Evolutionary conservation across 2,113 vertebrate genomes (phyloP).

Genomic region (Carettochelys insculpta): DNA sequence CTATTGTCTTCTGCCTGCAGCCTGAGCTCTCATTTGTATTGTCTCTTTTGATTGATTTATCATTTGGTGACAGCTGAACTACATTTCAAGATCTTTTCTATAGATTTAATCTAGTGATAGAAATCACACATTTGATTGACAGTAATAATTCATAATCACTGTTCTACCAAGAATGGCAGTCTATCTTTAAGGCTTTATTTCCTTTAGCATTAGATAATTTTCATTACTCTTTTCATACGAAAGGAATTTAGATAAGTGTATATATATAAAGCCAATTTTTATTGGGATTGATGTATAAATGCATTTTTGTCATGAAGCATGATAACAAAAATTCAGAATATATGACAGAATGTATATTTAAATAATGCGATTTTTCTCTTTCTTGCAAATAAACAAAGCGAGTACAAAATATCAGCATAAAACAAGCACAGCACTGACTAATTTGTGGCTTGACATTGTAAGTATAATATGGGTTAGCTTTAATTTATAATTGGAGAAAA

Average conservation of each 20-base stretch:
- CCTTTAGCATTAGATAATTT: background rate
- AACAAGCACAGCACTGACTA: background rate
- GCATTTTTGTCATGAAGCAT: background rate
- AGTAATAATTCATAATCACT: conserved; percentile 62
- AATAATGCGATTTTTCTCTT: background rate
- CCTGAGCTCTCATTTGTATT: conserved; percentile 33
- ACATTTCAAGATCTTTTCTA: conserved; percentile 49
- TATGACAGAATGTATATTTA: background rate
- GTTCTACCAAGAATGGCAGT: conserved; percentile 15
- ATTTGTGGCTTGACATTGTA: background rate
- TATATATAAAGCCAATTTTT: background rate
- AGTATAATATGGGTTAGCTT: background rate
- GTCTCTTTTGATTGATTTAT: conserved; percentile 56
- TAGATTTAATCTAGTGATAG: conserved; percentile 52
- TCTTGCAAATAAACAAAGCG: background rate
- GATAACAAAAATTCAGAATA: background rate
- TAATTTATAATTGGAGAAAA: background rate
- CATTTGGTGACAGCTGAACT: conserved; percentile 45
- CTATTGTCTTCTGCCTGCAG: background rate
- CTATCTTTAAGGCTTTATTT: conserved; percentile 19
- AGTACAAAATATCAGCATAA: background rate
- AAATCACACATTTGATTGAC: conserved; percentile 47
- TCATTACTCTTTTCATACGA: conserved; percentile 41
- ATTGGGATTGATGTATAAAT: background rate
- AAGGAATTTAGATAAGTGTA: conserved; percentile 23